A percentile compares a stretch with the other conserved stretches of the same genome.
Evolutionary conservation across 2,797 vertebrate species (phyloP).

Genomic region (Eupleurogrammus muticus): DNA sequence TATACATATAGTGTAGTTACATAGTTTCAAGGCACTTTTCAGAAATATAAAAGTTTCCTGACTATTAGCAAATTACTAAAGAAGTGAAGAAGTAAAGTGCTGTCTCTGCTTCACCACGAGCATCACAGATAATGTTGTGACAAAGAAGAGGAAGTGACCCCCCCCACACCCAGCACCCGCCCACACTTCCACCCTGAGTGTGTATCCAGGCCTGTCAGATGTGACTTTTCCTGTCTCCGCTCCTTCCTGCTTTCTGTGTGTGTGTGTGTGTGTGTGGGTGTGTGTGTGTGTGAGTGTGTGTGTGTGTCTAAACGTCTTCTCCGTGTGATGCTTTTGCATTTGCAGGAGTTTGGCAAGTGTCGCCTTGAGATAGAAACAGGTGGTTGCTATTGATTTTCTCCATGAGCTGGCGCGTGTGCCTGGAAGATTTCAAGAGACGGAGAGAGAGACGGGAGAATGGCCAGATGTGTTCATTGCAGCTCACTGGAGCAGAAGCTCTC

Average conservation of each 20-base stretch:
- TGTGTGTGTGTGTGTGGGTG: too few species aligned
- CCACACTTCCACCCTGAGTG: background rate
- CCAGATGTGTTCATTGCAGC: conserved; percentile 70
- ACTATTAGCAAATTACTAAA: background rate
- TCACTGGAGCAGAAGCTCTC: conserved; percentile 67
- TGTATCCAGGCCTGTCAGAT: conserved; percentile 44
- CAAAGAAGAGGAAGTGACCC: conserved; percentile 41
- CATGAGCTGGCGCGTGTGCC: conserved; percentile 26
- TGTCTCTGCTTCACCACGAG: conserved; percentile 1
- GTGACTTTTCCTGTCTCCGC: conserved; percentile 48
- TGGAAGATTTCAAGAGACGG: conserved; percentile 28
- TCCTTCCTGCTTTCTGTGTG: conserved; percentile 53
- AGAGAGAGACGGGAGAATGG: conserved; percentile 28
- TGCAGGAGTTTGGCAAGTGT: conserved; percentile 46
- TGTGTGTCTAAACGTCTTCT: conserved; percentile 35
- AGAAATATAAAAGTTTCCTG: background rate
- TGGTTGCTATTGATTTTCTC: conserved; percentile 54
- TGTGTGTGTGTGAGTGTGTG: too few species aligned
- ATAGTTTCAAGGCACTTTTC: background rate
- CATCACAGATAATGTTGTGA: conserved; percentile 27
- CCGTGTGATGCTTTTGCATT: conserved; percentile 24
- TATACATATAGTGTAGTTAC: too few species aligned
- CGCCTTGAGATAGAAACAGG: conserved; percentile 47
- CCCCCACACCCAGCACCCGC: conserved; percentile 11
- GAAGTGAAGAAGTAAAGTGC: background rate